These are phyloP conservation scores for Trachelus troglodyta DNA, from an alignment of 2,888 invertebrate genomes.

Conservation along the genomic window DNA sequence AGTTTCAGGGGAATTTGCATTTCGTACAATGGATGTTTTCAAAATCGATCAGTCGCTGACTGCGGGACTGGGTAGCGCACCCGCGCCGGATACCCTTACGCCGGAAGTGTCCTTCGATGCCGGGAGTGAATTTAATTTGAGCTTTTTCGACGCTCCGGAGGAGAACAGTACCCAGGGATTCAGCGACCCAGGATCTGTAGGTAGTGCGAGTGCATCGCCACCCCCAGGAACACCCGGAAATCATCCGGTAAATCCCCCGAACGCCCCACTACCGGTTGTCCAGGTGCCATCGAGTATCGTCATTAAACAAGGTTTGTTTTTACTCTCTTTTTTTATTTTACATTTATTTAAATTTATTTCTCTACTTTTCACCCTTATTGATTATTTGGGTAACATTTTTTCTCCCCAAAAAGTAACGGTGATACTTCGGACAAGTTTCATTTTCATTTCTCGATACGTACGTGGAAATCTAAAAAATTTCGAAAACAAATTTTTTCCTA, in stretches of 20 bases:
- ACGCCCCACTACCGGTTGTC: slow-evolving; percentile 53
- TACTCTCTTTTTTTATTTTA: slow-evolving; percentile 25
- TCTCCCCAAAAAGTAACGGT: not conserved
- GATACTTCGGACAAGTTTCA: too few species aligned
- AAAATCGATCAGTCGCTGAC: slow-evolving; percentile 75
- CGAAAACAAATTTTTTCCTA: not conserved
- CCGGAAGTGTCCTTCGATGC: slow-evolving; percentile 79
- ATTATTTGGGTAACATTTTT: not conserved
- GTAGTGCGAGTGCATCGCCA: slow-evolving; percentile 65
- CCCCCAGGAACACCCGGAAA: slow-evolving; percentile 58
- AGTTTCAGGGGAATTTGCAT: not conserved
- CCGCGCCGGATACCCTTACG: slow-evolving; percentile 72
- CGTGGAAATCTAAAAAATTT: too few species aligned
- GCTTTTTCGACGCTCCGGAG: slow-evolving; percentile 81
- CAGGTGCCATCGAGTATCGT: slow-evolving; percentile 63
- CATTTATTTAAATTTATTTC: slow-evolving; percentile 3
- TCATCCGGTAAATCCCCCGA: slow-evolving; percentile 52
- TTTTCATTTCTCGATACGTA: too few species aligned
- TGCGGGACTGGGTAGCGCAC: slow-evolving; percentile 73
- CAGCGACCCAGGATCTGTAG: slow-evolving; percentile 76
- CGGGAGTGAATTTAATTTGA: slow-evolving; percentile 82
- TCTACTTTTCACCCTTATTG: not conserved
- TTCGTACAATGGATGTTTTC: slow-evolving; percentile 77
- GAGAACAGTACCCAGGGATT: slow-evolving; percentile 77
- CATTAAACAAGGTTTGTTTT: slow-evolving; percentile 64